Conservation (phyloP, 2,888 invertebrate species). For the Cosmia pyralina region DNA sequence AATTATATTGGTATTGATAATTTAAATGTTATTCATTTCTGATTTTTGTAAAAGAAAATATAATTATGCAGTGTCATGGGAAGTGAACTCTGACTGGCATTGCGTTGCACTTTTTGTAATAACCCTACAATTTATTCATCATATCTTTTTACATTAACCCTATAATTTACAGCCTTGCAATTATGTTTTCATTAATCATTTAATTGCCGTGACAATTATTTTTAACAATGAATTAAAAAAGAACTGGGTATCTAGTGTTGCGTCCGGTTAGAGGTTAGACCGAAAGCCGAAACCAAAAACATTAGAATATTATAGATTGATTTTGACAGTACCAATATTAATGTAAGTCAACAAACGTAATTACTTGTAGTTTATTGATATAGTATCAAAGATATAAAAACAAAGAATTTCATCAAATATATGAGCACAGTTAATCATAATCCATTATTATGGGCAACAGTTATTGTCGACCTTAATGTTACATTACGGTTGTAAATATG, state of each 20-base stretch:
- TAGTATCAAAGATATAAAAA: constrained; percentile 37
- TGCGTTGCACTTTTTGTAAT: constrained; percentile 21
- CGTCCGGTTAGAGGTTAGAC: not conserved
- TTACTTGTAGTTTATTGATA: constrained; percentile 38
- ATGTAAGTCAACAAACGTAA: constrained; percentile 19
- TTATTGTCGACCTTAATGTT: constrained; percentile 37
- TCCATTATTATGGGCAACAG: constrained; percentile 29
- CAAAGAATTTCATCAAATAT: constrained; percentile 32
- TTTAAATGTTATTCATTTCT: constrained; percentile 17
- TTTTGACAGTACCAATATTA: not conserved
- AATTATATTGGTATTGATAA: constrained; percentile 23
- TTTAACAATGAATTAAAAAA: not conserved
- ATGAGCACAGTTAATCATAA: constrained; percentile 31
- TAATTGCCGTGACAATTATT: not conserved
- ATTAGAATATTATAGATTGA: not conserved
- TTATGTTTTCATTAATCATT: constrained; percentile 5
- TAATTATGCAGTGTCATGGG: not conserved
- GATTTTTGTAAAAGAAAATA: constrained; percentile 3
- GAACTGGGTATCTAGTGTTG: not conserved
- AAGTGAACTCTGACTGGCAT: constrained; percentile 6
- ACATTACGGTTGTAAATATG: constrained; percentile 48
- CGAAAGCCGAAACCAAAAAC: constrained; percentile 7
- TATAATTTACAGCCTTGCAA: not conserved
- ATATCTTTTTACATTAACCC: not conserved
- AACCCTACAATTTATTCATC: constrained; percentile 17